phyloP scores from a whole-genome alignment of 2,113 vertebrate genomes.

The Nesogale talazaci region DNA sequence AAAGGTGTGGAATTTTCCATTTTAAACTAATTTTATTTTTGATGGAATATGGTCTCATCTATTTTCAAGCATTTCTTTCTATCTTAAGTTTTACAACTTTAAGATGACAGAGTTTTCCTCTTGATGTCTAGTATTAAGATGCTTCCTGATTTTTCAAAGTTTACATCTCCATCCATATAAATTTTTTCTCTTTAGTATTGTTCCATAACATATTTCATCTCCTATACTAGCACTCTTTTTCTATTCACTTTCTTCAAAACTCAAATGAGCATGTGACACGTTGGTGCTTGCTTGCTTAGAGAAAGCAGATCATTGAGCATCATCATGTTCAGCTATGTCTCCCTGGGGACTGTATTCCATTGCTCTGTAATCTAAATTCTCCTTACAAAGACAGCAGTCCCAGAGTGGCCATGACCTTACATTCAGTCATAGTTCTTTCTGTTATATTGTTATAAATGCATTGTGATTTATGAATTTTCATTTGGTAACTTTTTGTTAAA shows the following conservation, averaged over 20 bases:
- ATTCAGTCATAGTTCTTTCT: neutral
- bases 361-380: conserved; percentile 16
- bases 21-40: neutral
- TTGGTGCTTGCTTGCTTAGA: conserved; percentile 72
- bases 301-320: neutral
- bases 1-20: neutral
- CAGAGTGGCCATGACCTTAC: neutral
- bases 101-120: neutral
- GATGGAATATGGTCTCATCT: neutral
- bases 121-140: neutral
- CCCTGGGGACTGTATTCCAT: conserved; percentile 9
- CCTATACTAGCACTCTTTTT: conserved; percentile 44
- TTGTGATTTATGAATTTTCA: too few relatives aligned
- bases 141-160: neutral
- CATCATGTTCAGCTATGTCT: neutral
- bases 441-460: neutral
- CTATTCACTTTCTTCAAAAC: conserved; percentile 64
- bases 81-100: neutral
- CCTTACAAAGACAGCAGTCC: neutral
- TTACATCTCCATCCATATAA: neutral
- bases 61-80: neutral
- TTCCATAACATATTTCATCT: conserved; percentile 60
- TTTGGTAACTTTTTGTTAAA: neutral
- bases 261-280: conserved; percentile 62
- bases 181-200: conserved; percentile 69